Evolutionary conservation across 2,113 vertebrate species (phyloP).

Genomic region (Craseonycteris thonglongyai): DNA sequence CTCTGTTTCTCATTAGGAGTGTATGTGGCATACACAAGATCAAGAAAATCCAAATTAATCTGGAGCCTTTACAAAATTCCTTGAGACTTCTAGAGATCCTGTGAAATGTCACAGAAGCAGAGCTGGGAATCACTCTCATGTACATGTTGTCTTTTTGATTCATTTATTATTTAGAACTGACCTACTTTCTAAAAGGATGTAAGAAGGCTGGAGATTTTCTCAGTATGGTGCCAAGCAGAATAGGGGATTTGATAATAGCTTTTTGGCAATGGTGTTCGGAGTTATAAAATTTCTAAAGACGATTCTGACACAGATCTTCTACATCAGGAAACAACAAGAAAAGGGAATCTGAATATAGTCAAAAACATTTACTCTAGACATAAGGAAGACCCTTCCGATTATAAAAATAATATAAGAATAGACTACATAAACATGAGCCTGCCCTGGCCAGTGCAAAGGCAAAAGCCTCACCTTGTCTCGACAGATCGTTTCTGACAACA

Average conservation of each 20-base stretch:
- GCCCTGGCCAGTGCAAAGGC: background rate
- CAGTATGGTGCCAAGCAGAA: background rate
- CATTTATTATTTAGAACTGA: slow-evolving; percentile 39
- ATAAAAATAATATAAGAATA: background rate
- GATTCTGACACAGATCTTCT: background rate
- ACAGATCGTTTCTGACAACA: background rate
- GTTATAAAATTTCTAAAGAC: background rate
- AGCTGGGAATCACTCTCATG: background rate
- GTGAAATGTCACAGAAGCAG: slow-evolving; percentile 20
- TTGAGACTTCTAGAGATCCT: background rate
- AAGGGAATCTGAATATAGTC: background rate
- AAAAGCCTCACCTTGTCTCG: background rate
- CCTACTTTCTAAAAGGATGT: slow-evolving; percentile 30
- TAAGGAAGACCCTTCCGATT: background rate
- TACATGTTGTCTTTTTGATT: background rate
- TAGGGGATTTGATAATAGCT: background rate
- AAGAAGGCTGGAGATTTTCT: slow-evolving; percentile 30
- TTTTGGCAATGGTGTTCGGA: background rate
- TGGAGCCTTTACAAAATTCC: background rate
- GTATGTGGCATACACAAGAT: background rate
- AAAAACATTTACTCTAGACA: background rate
- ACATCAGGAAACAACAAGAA: background rate
- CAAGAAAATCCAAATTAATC: slow-evolving; percentile 1
- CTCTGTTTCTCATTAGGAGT: background rate
- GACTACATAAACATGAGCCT: background rate